Evolutionary conservation across 2,113 vertebrate species (phyloP), one percentile per base, ranked within the genome.

Genomic region (Macquaria ambigua): DNA sequence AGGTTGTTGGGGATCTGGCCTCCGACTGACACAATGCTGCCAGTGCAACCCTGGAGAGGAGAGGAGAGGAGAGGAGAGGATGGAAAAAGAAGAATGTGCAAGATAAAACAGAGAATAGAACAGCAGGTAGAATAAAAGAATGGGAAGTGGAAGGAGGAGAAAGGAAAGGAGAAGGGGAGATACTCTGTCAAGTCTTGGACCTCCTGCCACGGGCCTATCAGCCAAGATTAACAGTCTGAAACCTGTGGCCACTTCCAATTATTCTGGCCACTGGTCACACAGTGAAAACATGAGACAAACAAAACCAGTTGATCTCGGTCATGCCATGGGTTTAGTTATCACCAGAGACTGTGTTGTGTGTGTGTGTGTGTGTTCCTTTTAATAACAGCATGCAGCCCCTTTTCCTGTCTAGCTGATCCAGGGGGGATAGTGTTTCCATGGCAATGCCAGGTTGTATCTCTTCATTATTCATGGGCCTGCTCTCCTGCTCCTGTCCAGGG

Each of bases 1-100:
- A 99, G 85, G 89, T 98, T 99, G 90, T 99, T 99, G 56, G 97
- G 98, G 89, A 99, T 98, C 94, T 99, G 98, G 14, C 98, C 98
- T 0, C 98, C 98, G 0, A 99, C 98, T 23, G 98, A 99, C 82
- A 99, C 96, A 52, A 99, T 98, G 94, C 96, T 97, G 62, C 98
- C 97, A 28, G 90, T 93, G 81, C 97, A 98, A 3, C 93, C 96
- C 98, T 99, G 87, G 23, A 77, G 41, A 69, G 31, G 46, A 64
- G 67, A 37, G 2, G 18, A 39, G 28, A 31, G 87, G 23, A 77
- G 41, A 69, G 31, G 46, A 64, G 67, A 37, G 2, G 18, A 39
- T 20, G 43, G 23, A 28, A 31, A 21, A 52, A 16, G 4, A 64
- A n/a, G 6, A 46, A 71, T 21, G 56, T 61, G 37, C 5, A 37